Evolutionary conservation across 2,888 invertebrate genomes (phyloP).

Genomic region (Trachelus stipa): DNA sequence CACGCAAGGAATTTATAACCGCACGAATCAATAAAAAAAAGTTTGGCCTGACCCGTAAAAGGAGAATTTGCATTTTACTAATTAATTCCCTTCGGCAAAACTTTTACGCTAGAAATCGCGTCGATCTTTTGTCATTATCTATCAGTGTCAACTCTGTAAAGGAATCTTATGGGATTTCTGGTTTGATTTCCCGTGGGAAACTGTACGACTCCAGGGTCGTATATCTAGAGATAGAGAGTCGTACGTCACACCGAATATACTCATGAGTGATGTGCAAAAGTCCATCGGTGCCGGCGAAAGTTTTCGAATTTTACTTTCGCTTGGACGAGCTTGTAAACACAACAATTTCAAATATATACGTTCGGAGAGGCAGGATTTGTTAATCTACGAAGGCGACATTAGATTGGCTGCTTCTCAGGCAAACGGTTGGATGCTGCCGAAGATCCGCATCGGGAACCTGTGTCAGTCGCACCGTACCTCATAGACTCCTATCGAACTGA

Average conservation of each 20-base stretch:
- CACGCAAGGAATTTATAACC: neutral
- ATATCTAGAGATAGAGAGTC: neutral
- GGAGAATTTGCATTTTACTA: neutral
- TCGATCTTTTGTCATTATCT: neutral
- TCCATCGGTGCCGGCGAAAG: neutral
- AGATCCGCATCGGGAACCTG: neutral
- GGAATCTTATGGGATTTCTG: neutral
- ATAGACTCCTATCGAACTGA: neutral
- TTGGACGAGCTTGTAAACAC: neutral
- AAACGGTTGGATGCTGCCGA: no score
- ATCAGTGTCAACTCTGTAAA: neutral
- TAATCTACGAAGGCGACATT: neutral
- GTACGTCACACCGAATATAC: neutral
- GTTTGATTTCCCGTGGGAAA: neutral
- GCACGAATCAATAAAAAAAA: neutral
- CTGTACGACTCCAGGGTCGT: neutral
- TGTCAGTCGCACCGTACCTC: neutral
- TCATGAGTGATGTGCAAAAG: neutral
- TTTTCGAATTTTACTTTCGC: conserved; percentile 4
- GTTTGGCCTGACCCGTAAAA: neutral
- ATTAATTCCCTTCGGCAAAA: neutral
- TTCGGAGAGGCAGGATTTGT: neutral
- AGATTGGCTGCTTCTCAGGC: neutral
- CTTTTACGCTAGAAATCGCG: neutral
- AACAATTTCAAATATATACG: neutral